These are phyloP conservation scores for Aphis gossypii DNA, from an alignment of 1,140 invertebrate species.

Conservation along the genomic window DNA sequence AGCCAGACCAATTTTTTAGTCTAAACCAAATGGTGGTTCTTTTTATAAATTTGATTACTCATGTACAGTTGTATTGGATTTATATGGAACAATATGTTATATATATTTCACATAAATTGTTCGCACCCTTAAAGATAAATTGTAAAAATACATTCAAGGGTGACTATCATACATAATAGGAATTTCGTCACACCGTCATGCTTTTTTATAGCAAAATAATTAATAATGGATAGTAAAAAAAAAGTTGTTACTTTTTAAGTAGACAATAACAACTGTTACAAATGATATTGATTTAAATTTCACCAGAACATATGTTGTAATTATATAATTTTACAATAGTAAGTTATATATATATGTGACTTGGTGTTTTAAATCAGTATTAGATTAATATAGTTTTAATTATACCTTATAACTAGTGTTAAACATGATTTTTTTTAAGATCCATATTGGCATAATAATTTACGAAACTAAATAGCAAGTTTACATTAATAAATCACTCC, in stretches of 20 bases:
- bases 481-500: not conserved
- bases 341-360: not conserved
- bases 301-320: not conserved
- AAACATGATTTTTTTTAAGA: not conserved
- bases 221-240: not conserved
- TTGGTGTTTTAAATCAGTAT: not conserved
- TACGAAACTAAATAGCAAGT: not conserved
- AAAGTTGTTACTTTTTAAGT: not conserved
- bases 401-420: not conserved
- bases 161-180: not conserved
- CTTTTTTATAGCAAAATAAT: not conserved
- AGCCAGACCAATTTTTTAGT: not conserved
- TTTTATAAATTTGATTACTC: not conserved
- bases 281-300: not conserved
- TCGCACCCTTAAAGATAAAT: not conserved
- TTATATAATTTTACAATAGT: not conserved
- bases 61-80: not conserved
- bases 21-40: not conserved
- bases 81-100: not conserved
- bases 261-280: not conserved
- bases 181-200: conserved; percentile 10
- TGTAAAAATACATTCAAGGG: not conserved
- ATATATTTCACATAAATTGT: not conserved
- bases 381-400: not conserved
- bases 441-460: not conserved